Conservation (phyloP, 2,888 invertebrate species). For the Disparrhopalites patrizii region DNA sequence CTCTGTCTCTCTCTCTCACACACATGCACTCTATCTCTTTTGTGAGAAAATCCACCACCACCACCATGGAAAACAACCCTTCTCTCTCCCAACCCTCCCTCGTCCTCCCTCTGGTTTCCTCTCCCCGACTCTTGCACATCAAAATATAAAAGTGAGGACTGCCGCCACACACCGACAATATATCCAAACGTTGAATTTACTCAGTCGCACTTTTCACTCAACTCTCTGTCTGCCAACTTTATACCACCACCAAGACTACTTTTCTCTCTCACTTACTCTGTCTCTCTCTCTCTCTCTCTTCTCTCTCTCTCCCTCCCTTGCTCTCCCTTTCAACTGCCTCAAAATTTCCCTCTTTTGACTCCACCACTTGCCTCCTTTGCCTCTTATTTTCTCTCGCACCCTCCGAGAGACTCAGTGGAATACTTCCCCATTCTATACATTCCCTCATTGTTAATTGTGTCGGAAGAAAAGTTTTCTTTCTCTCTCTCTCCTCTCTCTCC, state of each 20-base stretch:
- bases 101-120: neutral
- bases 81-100: neutral
- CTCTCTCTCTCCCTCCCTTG: neutral
- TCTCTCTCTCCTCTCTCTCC: neutral
- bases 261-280: neutral
- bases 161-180: slow-evolving; percentile 19
- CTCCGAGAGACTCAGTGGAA: too few relatives aligned
- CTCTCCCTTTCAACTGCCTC: neutral
- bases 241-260: slow-evolving; percentile 6
- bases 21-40: neutral
- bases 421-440: too few relatives aligned
- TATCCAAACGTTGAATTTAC: slow-evolving; percentile 24
- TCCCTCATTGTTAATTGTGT: slow-evolving; percentile 5
- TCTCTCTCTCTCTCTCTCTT: neutral
- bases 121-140: neutral
- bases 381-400: too few relatives aligned
- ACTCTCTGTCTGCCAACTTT: slow-evolving; percentile 19
- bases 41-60: too few relatives aligned
- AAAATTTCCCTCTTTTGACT: too few relatives aligned
- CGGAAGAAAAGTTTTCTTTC: neutral
- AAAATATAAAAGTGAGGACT: slow-evolving; percentile 4
- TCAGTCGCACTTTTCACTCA: slow-evolving; percentile 25
- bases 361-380: too few relatives aligned
- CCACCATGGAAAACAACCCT: too few relatives aligned
- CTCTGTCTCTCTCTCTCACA: neutral